Evolutionary conservation across 1,140 invertebrate genomes (phyloP), one percentile per base, ranked within the genome.

Genomic region (Schlechtendalia chinensis): DNA sequence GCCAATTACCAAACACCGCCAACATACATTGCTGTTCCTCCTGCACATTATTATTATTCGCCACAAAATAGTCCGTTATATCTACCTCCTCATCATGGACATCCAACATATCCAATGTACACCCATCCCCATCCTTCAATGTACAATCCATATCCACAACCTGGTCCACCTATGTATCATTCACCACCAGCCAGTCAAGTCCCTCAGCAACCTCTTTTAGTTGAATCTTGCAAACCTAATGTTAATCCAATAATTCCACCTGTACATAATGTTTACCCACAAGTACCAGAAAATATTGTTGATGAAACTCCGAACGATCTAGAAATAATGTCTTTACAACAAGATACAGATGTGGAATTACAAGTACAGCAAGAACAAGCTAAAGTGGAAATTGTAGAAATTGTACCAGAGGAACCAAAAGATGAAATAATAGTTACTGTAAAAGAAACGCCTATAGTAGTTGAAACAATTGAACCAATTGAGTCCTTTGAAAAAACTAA

Each of bases 1-100:
- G 75, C 58, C n/a, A 79, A 79, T 47, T 79, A 79, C 16, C 75
- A 79, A 61, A 27, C 75, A 50, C 75, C 56, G n/a, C 75, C 75
- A 29, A 61, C 75, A 47, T 79, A 79, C 24, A 79, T 79, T 27
- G 75, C 75, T 47, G 75, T 79, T 8, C 74, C 74, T 14, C 75
- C 56, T 61, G 58, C 75, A 47, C 75, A 79, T 79, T 61, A 79
- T 79, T 79, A 79, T 61, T 79, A 79, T 50, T 79, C 56, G 17
- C 58, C 75, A 27, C 75, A 79, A 79, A 79, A 79, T 61, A 81
- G 80, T 74, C 80, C 80, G 24, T 56, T 81, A 50, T 81, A 81
- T 16, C 39, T 81, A 27, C 80, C 63, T 2, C 77, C 59, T 27
- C 69, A 72, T 50, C 75, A 61, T 63, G 75, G 75, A n/a, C 75